phyloP scores from a whole-genome alignment of 2,888 invertebrate species.

The Smittia sp. region DNA sequence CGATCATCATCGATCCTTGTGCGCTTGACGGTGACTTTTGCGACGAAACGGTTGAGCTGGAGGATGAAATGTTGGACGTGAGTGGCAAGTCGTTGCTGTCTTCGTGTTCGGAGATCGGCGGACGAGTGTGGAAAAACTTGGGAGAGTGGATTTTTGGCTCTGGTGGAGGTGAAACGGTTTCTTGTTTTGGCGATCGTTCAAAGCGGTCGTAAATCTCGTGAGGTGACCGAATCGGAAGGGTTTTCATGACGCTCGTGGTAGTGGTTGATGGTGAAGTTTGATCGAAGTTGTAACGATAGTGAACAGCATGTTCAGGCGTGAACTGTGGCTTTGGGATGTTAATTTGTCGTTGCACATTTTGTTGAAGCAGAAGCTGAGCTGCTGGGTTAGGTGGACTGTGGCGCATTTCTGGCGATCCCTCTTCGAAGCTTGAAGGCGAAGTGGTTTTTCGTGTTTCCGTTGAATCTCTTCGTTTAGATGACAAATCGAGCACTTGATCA shows the following conservation, averaged over 20 bases:
- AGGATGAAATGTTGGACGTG: conserved; percentile 42
- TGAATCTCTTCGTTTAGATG: conserved; percentile 50
- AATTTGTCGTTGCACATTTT: too few species aligned
- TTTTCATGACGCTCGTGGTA: not conserved
- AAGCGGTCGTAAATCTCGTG: not conserved
- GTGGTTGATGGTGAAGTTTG: conserved; percentile 18
- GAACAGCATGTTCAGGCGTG: conserved; percentile 32
- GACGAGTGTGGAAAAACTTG: not conserved
- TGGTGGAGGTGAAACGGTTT: conserved; percentile 15
- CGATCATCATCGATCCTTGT: conserved; percentile 44
- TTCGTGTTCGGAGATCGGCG: not conserved
- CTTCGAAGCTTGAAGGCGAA: conserved; percentile 50
- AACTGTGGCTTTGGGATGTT: not conserved
- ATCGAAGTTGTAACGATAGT: conserved; percentile 31
- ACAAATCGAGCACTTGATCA: conserved; percentile 51
- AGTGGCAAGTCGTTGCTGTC: conserved; percentile 43
- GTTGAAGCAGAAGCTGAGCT: not conserved
- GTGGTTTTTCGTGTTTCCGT: conserved; percentile 50
- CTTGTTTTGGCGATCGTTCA: conserved; percentile 12
- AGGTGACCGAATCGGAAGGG: not conserved
- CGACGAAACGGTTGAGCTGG: conserved; percentile 38
- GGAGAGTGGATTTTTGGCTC: not conserved
- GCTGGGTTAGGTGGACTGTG: conserved; percentile 40
- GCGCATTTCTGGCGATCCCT: conserved; percentile 47
- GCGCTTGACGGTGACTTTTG: conserved; percentile 44